phyloP scores from a whole-genome alignment of 92 coral and sea anemone species.

The Nematostella vectensis region DNA sequence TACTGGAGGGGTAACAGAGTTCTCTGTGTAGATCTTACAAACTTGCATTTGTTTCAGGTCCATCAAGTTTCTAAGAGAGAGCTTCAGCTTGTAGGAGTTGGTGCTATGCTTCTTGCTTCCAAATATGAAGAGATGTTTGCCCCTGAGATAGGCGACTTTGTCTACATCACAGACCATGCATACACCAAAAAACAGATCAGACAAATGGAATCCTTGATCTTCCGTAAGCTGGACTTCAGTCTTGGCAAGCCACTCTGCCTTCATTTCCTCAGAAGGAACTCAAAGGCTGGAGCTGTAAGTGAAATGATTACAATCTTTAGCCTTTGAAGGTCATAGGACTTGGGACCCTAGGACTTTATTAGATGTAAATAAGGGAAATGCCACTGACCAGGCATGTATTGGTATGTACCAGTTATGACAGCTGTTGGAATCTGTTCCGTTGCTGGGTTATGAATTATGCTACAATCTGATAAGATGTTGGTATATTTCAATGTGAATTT shows the following conservation, averaged over 20 bases:
- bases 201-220: slow-evolving; percentile 74
- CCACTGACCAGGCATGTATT: too few species aligned
- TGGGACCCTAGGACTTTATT: background rate
- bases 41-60: slow-evolving; percentile 17
- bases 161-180: slow-evolving; percentile 90
- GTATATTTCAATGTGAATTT: too few species aligned
- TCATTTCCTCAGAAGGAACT: slow-evolving; percentile 88
- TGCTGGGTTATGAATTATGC: too few species aligned
- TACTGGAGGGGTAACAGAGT: background rate
- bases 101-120: slow-evolving; percentile 93
- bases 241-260: slow-evolving; percentile 91
- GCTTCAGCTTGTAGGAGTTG: slow-evolving; percentile 85
- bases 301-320: background rate
- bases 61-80: slow-evolving; percentile 41
- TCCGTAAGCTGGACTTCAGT: slow-evolving; percentile 50
- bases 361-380: too few species aligned
- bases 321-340: background rate
- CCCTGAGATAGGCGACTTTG: slow-evolving; percentile 94
- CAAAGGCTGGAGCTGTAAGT: slow-evolving; percentile 91
- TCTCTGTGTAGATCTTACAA: too few species aligned
- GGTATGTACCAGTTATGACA: too few species aligned
- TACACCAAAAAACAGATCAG: slow-evolving; percentile 65
- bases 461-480: too few species aligned
- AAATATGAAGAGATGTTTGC: slow-evolving; percentile 99
- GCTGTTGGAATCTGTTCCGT: too few species aligned